Evolutionary conservation across 2,888 invertebrate species (phyloP).

Genomic region (Oscheius onirici): DNA sequence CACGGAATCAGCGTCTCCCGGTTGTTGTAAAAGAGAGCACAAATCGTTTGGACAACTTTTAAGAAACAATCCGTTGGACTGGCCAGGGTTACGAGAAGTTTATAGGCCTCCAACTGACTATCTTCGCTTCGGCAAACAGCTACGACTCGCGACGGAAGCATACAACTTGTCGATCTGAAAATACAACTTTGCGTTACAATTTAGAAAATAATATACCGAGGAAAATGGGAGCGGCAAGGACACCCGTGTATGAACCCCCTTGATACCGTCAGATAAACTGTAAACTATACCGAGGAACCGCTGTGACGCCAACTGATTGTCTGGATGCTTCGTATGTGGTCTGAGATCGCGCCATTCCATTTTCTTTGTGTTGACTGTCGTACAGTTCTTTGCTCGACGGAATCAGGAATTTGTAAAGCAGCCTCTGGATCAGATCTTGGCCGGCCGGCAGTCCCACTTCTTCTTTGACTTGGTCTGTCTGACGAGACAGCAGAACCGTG

Average conservation of each 20-base stretch:
- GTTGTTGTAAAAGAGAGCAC: constrained; percentile 22
- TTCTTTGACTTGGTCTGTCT: neutral
- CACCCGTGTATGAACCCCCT: too few relatives aligned
- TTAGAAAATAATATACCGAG: too few relatives aligned
- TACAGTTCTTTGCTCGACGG: constrained; percentile 25
- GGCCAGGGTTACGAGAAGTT: constrained; percentile 19
- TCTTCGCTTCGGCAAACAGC: constrained; percentile 33
- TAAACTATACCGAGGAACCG: constrained; percentile 15
- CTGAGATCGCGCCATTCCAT: constrained; percentile 31
- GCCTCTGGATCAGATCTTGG: constrained; percentile 27
- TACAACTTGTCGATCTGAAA: constrained; percentile 25
- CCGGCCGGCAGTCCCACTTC: constrained; percentile 17
- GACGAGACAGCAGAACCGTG: neutral
- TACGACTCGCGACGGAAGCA: constrained; percentile 23
- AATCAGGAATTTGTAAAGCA: constrained; percentile 35
- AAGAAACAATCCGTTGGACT: neutral
- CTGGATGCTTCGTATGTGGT: constrained; percentile 1
- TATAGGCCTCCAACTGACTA: constrained; percentile 24
- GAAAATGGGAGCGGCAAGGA: too few relatives aligned
- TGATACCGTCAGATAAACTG: neutral
- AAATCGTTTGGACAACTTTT: neutral
- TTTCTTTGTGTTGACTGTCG: neutral
- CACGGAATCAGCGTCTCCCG: constrained; percentile 78
- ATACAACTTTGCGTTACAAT: too few relatives aligned
- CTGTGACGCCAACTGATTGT: constrained; percentile 18